Evolutionary conservation across 1,140 invertebrate species (phyloP).

Genomic region (Microvelia longipes): DNA sequence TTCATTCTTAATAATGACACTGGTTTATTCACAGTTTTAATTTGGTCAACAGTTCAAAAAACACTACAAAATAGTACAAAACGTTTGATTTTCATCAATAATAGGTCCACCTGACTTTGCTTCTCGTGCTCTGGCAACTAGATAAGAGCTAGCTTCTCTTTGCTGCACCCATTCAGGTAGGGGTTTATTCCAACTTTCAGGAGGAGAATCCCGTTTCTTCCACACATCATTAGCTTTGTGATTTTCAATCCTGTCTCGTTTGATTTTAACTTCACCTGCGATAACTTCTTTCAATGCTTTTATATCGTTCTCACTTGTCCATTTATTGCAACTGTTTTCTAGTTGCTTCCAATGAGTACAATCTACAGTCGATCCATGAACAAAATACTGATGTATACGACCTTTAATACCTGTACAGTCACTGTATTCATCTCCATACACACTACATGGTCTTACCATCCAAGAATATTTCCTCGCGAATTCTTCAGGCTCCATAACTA

Average conservation of each 20-base stretch:
- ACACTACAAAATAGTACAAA: neutral
- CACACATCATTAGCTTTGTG: conserved; percentile 62
- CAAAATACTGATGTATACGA: conserved; percentile 74
- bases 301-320: conserved; percentile 41
- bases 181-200: conserved; percentile 58
- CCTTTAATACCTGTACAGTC: conserved; percentile 56
- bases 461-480: conserved; percentile 6
- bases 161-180: conserved; percentile 56
- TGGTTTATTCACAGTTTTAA: no score
- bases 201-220: conserved; percentile 55
- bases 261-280: conserved; percentile 49
- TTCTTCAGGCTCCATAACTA: conserved; percentile 2
- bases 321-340: conserved; percentile 54
- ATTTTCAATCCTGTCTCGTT: conserved; percentile 39
- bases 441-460: conserved; percentile 40
- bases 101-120: conserved; percentile 29
- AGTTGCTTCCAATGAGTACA: conserved; percentile 65
- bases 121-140: conserved; percentile 45
- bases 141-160: conserved; percentile 45
- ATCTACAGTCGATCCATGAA: conserved; percentile 50
- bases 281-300: conserved; percentile 49
- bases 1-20: no score
- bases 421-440: conserved; percentile 60
- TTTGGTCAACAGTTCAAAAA: no score
- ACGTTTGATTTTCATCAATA: neutral